Evolutionary conservation across 2,888 invertebrate species (phyloP), one percentile per base, ranked within the genome.

Genomic region (Drosophila parthenogenetica): DNA sequence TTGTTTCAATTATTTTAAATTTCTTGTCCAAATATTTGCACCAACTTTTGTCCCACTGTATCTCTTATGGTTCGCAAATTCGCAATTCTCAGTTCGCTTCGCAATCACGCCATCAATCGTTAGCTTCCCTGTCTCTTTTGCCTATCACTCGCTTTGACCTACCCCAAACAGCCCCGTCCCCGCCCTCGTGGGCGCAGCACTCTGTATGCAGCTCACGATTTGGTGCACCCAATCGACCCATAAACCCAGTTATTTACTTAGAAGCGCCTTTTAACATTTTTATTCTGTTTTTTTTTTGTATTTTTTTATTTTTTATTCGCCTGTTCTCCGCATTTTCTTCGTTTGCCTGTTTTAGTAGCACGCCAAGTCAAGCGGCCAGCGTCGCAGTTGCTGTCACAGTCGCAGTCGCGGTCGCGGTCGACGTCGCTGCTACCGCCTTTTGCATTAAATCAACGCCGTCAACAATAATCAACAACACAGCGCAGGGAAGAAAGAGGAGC

Each of bases 151-250:
- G 17, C 46, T n/a, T 17, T 14, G 16, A 29, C n/a, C 53, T 11
- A 4, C 16, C 37, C 14, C 22, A 11, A 22, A 22, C 22, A 1
- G 22, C 19, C 42, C 11, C 29, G 13, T 8, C 7, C 17, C 13
- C 32, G 5, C 17, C 25, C 48, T 40, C 68, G 69, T 69, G 48
- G 54, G 49, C 22, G 5, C 5, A 22, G 49, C 63, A 63, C 81
- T 81, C 70, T 65, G 78, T 79, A 66, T 80, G 72, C 80, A 60
- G 72, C 87, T 84, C 82, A 89, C 90, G 87, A 90, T 90, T 90
- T 90, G 87, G 84, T 90, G 90, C 89, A 90, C 89, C 90, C 91
- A 91, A 91, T 90, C 90, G 91, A 90, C 90, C 91, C 90, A 91
- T 83, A 90, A 90, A 91, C 90, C 90, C 79, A 90, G 91, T 90